A percentile compares a stretch with the other conserved stretches of the same genome.
Evolutionary conservation across 2,888 invertebrate genomes (phyloP).

Genomic region (Hyposoter dolosus): DNA sequence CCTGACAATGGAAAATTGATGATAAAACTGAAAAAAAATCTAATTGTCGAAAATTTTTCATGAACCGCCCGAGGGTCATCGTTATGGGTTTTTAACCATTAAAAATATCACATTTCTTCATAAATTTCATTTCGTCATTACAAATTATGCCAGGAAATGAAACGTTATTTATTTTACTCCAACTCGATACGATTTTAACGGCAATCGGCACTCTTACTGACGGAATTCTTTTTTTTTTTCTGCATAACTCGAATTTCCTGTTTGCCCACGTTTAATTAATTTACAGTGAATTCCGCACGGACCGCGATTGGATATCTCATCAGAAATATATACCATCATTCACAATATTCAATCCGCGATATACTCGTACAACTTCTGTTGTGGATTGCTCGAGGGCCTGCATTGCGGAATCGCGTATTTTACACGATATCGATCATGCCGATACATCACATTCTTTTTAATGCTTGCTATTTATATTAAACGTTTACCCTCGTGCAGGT

Average conservation of each 20-base stretch:
- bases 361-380: background rate
- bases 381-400: conserved; percentile 23
- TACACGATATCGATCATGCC: conserved; percentile 38
- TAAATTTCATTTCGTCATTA: background rate
- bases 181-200: background rate
- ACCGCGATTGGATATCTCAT: conserved; percentile 26
- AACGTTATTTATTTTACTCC: background rate
- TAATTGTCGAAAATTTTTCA: background rate
- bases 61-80: no score
- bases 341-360: conserved; percentile 7
- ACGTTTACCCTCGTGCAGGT: background rate
- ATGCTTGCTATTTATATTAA: conserved; percentile 1
- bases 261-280: background rate
- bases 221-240: background rate
- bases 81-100: no score
- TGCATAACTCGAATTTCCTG: background rate
- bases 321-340: background rate
- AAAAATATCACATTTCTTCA: background rate
- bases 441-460: conserved; percentile 10
- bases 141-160: background rate
- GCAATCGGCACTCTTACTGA: background rate
- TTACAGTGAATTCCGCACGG: conserved; percentile 21
- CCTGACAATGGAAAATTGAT: conserved; percentile 6
- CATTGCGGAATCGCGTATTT: conserved; percentile 25
- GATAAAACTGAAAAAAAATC: background rate